These are phyloP conservation scores for Gymnoscelis rufifasciata DNA, from an alignment of 2,888 invertebrate species.

Conservation along the genomic window DNA sequence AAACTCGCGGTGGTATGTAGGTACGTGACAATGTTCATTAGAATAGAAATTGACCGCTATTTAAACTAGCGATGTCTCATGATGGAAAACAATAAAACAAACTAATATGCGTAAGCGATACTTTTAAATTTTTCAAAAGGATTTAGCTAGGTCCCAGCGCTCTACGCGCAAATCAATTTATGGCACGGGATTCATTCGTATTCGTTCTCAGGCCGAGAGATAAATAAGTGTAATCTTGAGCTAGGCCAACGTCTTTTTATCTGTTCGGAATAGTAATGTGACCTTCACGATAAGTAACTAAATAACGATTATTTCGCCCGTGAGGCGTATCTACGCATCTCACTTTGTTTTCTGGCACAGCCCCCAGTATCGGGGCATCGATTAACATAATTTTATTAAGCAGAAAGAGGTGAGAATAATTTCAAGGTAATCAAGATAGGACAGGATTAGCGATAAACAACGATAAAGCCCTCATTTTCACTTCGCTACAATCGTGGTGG, in stretches of 20 bases:
- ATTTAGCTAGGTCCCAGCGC: background rate
- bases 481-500: background rate
- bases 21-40: background rate
- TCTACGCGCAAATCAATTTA: background rate
- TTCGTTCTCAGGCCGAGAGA: background rate
- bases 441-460: background rate
- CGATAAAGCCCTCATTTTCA: constrained; percentile 6
- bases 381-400: constrained; percentile 8
- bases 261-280: constrained; percentile 9
- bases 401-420: constrained; percentile 4
- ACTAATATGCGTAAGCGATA: too few species aligned
- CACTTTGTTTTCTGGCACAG: constrained; percentile 1
- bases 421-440: constrained; percentile 2
- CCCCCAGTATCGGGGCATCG: constrained; percentile 1
- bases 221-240: constrained; percentile 2
- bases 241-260: constrained; percentile 12
- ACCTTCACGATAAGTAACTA: constrained; percentile 12
- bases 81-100: too few species aligned
- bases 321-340: background rate
- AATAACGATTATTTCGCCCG: background rate
- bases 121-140: background rate
- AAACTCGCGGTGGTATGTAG: background rate
- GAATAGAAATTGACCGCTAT: background rate
- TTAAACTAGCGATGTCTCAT: background rate
- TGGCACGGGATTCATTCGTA: background rate